Evolutionary conservation across 1,140 invertebrate genomes (phyloP).

Genomic region (Nixonia krombeini): DNA sequence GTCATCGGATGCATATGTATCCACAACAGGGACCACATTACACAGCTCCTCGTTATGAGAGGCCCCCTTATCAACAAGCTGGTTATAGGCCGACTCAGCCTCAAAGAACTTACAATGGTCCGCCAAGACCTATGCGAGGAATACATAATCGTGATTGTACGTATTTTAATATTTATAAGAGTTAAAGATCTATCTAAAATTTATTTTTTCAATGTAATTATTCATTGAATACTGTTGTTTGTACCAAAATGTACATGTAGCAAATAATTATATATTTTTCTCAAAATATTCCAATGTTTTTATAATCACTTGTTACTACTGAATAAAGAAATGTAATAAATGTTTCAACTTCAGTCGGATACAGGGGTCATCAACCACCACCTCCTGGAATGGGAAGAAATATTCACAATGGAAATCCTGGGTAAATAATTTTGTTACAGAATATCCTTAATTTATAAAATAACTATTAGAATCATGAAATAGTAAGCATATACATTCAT

Average conservation of each 20-base stretch:
- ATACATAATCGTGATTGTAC: constrained; percentile 65
- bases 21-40: constrained; percentile 68
- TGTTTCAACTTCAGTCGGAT: constrained; percentile 57
- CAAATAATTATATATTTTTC: neutral
- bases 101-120: constrained; percentile 62
- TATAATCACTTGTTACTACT: neutral
- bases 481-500: too few species aligned
- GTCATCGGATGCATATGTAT: constrained; percentile 66
- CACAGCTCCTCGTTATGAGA: constrained; percentile 62
- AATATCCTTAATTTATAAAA: neutral
- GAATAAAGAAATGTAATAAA: too few species aligned
- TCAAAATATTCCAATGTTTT: neutral
- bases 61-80: constrained; percentile 61
- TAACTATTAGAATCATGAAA: too few species aligned
- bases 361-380: constrained; percentile 65
- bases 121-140: constrained; percentile 65
- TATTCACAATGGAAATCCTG: constrained; percentile 67
- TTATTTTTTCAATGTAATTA: too few species aligned
- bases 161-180: constrained; percentile 20
- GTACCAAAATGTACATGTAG: too few species aligned
- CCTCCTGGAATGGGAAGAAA: constrained; percentile 65
- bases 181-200: neutral
- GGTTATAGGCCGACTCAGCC: constrained; percentile 60
- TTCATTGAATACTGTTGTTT: too few species aligned
- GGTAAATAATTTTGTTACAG: constrained; percentile 51